These are phyloP conservation scores for Ips typographus DNA, from an alignment of 1,140 invertebrate genomes.

Conservation along the genomic window DNA sequence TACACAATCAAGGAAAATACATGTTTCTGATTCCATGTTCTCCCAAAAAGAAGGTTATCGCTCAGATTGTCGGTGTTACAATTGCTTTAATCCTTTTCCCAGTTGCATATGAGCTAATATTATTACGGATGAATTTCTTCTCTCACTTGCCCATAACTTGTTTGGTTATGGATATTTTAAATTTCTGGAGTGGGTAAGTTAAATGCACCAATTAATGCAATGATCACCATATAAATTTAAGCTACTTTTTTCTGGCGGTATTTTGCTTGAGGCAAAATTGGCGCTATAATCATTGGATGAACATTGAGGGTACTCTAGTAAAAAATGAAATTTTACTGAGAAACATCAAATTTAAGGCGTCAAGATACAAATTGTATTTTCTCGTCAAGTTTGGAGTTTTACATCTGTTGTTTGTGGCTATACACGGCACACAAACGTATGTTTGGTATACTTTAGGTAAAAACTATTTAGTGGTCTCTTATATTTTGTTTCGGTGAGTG, in stretches of 20 bases:
- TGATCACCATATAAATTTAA: neutral
- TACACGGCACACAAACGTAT: neutral
- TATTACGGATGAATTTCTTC: neutral
- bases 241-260: neutral
- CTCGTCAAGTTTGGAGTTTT: neutral
- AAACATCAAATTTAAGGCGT: neutral
- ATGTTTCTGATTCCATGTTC: constrained; percentile 5
- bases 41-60: neutral
- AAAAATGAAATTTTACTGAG: neutral
- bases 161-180: neutral
- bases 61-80: neutral
- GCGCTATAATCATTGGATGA: neutral
- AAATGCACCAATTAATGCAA: neutral
- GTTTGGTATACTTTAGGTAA: neutral
- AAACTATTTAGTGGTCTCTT: neutral
- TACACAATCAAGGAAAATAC: constrained; percentile 4
- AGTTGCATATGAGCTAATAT: neutral
- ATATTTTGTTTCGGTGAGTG: neutral
- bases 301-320: neutral
- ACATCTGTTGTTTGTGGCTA: neutral
- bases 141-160: neutral
- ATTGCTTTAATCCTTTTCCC: neutral
- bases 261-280: neutral
- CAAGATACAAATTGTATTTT: neutral
- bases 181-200: neutral